Conservation (phyloP, 2,888 invertebrate species). For the Troides oblongomaculatus region DNA sequence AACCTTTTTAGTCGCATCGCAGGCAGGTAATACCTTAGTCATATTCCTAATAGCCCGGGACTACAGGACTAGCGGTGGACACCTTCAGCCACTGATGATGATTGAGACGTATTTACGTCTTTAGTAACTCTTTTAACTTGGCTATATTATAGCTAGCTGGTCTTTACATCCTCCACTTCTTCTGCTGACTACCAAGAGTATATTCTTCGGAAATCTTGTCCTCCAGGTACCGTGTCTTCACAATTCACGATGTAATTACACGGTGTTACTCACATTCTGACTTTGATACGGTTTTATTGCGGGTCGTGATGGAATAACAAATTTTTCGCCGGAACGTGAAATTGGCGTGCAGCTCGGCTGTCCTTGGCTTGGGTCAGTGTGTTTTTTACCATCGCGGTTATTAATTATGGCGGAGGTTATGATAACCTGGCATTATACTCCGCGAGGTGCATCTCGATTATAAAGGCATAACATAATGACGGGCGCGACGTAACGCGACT, state of each 20-base stretch:
- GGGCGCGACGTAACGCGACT: conserved; percentile 46
- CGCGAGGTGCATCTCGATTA: conserved; percentile 55
- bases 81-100: too few species aligned
- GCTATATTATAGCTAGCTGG: too few species aligned
- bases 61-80: too few species aligned
- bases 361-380: conserved; percentile 51
- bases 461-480: conserved; percentile 52
- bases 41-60: too few species aligned
- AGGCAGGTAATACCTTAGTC: too few species aligned
- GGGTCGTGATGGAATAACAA: conserved; percentile 38
- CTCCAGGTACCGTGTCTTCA: neutral
- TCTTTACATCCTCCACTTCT: too few species aligned
- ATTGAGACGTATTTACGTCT: too few species aligned
- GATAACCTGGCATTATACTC: conserved; percentile 65
- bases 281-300: conserved; percentile 45
- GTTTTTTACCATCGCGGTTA: conserved; percentile 50
- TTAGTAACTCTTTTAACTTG: too few species aligned
- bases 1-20: too few species aligned
- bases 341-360: conserved; percentile 47
- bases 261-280: conserved; percentile 32
- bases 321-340: conserved; percentile 56
- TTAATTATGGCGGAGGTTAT: conserved; percentile 60
- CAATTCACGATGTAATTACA: conserved; percentile 30
- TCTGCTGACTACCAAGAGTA: too few species aligned
- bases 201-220: too few species aligned